Conservation (phyloP, 2,113 vertebrate species). For the Promerops cafer region DNA sequence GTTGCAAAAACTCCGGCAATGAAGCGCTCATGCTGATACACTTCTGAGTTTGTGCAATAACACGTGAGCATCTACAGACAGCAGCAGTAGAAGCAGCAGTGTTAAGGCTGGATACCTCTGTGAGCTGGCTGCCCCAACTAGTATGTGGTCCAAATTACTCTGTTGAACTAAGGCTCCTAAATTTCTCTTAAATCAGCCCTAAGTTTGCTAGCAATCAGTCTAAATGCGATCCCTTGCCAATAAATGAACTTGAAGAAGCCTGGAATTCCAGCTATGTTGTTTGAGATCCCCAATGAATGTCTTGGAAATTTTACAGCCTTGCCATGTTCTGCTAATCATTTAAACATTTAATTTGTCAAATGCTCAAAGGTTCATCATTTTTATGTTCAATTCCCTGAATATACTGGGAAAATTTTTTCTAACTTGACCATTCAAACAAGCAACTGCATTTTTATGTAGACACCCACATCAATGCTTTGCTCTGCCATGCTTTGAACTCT, state of each 20-base stretch:
- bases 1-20: neutral
- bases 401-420: neutral
- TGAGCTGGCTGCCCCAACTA: neutral
- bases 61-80: neutral
- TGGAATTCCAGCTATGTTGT: constrained; percentile 7
- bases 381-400: neutral
- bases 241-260: neutral
- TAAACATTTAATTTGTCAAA: neutral
- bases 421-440: neutral
- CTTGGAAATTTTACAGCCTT: neutral
- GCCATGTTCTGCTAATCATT: neutral
- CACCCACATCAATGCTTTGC: neutral
- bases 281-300: neutral
- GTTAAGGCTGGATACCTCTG: neutral
- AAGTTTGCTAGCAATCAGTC: neutral
- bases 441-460: neutral
- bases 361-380: neutral
- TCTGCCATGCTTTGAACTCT: neutral
- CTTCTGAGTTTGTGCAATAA: neutral
- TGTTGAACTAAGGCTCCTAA: neutral
- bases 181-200: neutral
- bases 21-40: neutral
- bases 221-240: neutral
- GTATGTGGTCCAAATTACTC: neutral
- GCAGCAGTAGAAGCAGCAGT: neutral